A percentile compares a stretch with the other conserved stretches of the same genome.
Evolutionary conservation across 1,140 invertebrate genomes (phyloP).

Genomic region (Drosophila novamexicana): DNA sequence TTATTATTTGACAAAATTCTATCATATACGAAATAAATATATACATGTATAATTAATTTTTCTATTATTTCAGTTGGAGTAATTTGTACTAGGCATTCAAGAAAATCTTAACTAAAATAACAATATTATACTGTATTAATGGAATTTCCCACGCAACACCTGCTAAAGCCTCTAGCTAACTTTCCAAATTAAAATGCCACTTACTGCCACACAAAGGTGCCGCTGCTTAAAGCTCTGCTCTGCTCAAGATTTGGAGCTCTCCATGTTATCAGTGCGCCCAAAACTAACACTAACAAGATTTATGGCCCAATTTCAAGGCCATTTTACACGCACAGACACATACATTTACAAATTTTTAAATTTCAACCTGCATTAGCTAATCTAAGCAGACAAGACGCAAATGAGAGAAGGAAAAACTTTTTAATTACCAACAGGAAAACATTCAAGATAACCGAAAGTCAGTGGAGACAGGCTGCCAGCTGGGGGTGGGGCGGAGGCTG

Average conservation of each 20-base stretch:
- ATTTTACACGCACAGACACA: slow-evolving; percentile 10
- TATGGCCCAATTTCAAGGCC: slow-evolving; percentile 54
- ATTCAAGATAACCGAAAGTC: slow-evolving; percentile 27
- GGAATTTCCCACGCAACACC: background rate
- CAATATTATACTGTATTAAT: too few species aligned
- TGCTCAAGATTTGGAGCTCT: slow-evolving; percentile 1
- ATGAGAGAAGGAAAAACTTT: slow-evolving; percentile 43
- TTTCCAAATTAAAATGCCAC: slow-evolving; percentile 20
- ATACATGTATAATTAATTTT: too few species aligned
- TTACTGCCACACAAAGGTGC: slow-evolving; percentile 8
- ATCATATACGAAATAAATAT: too few species aligned
- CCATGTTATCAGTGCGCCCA: slow-evolving; percentile 30
- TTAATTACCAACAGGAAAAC: slow-evolving; percentile 59
- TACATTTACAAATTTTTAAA: slow-evolving; percentile 9
- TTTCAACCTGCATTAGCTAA: slow-evolving; percentile 68
- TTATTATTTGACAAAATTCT: too few species aligned
- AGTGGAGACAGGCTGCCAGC: slow-evolving; percentile 1
- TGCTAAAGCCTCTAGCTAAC: background rate
- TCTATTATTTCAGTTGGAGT: too few species aligned
- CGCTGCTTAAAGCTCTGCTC: slow-evolving; percentile 24
- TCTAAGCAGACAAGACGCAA: slow-evolving; percentile 49
- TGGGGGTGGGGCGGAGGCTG: background rate
- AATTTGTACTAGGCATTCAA: too few species aligned
- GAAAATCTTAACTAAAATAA: too few species aligned
- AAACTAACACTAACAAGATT: slow-evolving; percentile 32